A percentile compares a stretch with the other conserved stretches of the same genome.
phyloP scores from a whole-genome alignment of 2,888 invertebrate species.

The Scaptomyza reducta region DNA sequence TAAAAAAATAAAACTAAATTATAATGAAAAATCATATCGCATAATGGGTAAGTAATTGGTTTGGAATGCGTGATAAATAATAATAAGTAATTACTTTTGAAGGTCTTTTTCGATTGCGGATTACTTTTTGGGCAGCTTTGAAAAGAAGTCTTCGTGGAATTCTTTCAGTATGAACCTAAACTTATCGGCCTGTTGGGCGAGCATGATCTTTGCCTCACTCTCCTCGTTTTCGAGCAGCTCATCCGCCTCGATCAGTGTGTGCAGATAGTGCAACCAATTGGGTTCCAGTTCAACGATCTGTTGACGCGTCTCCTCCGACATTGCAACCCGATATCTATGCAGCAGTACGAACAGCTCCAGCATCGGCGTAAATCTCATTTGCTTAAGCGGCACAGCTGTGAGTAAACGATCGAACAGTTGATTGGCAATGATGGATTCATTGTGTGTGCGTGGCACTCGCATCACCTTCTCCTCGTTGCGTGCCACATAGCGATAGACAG shows the following conservation, averaged over 20 bases:
- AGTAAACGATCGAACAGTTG: conserved; percentile 87
- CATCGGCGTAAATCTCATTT: conserved; percentile 90
- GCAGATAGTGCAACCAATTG: conserved; percentile 89
- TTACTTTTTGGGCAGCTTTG: conserved; percentile 87
- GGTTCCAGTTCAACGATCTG: conserved; percentile 72
- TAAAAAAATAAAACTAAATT: too few species aligned
- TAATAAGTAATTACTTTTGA: not conserved
- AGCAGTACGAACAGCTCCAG: conserved; percentile 90
- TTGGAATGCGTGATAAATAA: not conserved
- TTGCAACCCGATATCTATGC: conserved; percentile 90
- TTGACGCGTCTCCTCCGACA: conserved; percentile 83
- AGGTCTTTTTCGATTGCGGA: not conserved
- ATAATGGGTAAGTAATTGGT: conserved; percentile 6
- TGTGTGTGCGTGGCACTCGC: conserved; percentile 89
- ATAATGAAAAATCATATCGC: too few species aligned
- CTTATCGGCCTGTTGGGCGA: conserved; percentile 89
- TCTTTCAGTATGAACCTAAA: conserved; percentile 89
- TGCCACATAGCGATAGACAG: conserved; percentile 87
- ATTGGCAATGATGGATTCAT: conserved; percentile 89
- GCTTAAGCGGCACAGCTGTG: conserved; percentile 87
- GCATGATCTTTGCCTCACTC: conserved; percentile 89
- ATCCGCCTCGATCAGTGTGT: conserved; percentile 89
- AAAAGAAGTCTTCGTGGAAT: conserved; percentile 89
- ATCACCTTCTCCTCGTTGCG: conserved; percentile 86
- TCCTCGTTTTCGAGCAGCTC: conserved; percentile 90